These are phyloP conservation scores for Sebastes fasciatus DNA, from an alignment of 2,113 vertebrate genomes.

Conservation along the genomic window DNA sequence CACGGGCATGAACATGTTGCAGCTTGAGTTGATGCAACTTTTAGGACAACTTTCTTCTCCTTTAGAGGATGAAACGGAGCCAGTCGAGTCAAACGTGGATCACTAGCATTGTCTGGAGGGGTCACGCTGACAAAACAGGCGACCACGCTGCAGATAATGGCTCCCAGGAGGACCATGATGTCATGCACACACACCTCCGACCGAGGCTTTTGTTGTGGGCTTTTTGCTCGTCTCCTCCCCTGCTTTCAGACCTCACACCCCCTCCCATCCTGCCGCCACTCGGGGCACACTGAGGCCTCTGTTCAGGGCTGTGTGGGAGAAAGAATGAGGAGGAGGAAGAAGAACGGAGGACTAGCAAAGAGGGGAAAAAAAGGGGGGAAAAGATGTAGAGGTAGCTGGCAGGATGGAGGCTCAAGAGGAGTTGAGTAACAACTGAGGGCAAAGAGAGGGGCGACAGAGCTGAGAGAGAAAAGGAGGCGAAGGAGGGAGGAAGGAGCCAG, in stretches of 20 bases:
- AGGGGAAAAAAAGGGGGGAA: slow-evolving; percentile 10
- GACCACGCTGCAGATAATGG: slow-evolving; percentile 28
- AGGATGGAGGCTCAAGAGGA: slow-evolving; percentile 13
- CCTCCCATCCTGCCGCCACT: slow-evolving; percentile 52
- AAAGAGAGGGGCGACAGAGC: slow-evolving; percentile 41
- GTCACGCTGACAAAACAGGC: neutral
- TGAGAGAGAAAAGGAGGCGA: neutral
- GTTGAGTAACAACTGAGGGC: slow-evolving; percentile 41
- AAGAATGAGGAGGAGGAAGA: slow-evolving; percentile 26
- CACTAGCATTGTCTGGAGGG: neutral
- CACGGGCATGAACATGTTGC: neutral
- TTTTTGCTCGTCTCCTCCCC: slow-evolving; percentile 52
- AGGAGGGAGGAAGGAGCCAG: slow-evolving; percentile 10
- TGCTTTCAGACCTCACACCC: slow-evolving; percentile 45
- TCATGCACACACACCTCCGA: slow-evolving; percentile 40
- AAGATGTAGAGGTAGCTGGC: slow-evolving; percentile 16
- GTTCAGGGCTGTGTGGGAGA: slow-evolving; percentile 69
- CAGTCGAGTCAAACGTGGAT: neutral
- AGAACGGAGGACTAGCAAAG: slow-evolving; percentile 19
- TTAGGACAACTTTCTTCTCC: neutral
- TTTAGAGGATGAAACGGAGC: too few species aligned
- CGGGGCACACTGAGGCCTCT: slow-evolving; percentile 80
- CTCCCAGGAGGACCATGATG: slow-evolving; percentile 43
- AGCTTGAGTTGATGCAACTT: neutral
- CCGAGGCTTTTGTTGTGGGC: slow-evolving; percentile 59